phyloP scores from a whole-genome alignment of 2,888 invertebrate species.

The Phania funesta region DNA sequence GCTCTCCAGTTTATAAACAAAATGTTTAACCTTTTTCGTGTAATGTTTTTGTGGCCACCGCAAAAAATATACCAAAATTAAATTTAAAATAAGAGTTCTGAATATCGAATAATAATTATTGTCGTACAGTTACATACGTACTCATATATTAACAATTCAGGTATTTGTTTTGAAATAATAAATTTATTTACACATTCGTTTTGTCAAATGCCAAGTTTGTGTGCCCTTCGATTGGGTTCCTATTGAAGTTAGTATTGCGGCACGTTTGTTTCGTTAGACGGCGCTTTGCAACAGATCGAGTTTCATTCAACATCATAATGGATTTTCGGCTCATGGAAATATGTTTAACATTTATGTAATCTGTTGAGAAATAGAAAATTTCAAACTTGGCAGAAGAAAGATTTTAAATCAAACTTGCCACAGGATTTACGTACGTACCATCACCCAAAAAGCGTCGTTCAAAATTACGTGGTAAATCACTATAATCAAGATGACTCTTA shows the following conservation, averaged over 20 bases:
- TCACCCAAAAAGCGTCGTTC: constrained; percentile 76
- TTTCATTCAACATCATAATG: constrained; percentile 75
- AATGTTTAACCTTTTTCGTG: too few relatives aligned
- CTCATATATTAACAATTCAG: too few relatives aligned
- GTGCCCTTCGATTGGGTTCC: constrained; percentile 70
- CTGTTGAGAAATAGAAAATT: constrained; percentile 56
- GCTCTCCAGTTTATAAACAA: too few relatives aligned
- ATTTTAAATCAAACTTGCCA: neutral
- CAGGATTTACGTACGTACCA: constrained; percentile 65
- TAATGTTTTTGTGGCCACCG: too few relatives aligned
- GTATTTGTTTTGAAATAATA: neutral
- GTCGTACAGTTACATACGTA: too few relatives aligned
- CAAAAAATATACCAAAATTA: too few relatives aligned
- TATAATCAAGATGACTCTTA: constrained; percentile 75
- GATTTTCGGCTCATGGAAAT: constrained; percentile 78
- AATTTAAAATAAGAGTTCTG: too few relatives aligned
- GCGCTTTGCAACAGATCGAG: constrained; percentile 74
- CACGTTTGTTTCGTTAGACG: constrained; percentile 70
- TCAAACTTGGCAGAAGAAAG: neutral
- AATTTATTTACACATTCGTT: constrained; percentile 42
- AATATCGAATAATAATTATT: too few relatives aligned
- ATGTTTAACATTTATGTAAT: constrained; percentile 75
- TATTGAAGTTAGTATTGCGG: constrained; percentile 70
- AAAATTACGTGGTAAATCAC: constrained; percentile 79
- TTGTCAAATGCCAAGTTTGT: constrained; percentile 73